Percentiles rank a stretch among this genome's conserved stretches.
phyloP scores from a whole-genome alignment of 2,113 vertebrate genomes.

The Pantherophis guttatus region DNA sequence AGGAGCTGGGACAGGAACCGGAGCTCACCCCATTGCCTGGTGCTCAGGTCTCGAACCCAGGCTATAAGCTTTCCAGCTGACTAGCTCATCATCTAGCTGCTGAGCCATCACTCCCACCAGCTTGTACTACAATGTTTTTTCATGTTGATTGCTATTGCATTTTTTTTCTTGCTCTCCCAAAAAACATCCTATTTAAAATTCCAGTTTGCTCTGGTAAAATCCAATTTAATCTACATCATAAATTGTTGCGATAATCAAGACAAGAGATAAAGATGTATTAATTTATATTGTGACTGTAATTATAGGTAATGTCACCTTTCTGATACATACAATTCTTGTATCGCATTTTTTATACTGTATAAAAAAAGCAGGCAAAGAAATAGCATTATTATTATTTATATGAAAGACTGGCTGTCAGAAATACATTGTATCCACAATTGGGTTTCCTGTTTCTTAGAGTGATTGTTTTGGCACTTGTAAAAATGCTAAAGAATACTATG shows the following conservation, averaged over 20 bases:
- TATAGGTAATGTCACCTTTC: no score
- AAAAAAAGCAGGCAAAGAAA: neutral
- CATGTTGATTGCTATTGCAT: neutral
- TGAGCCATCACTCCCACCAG: neutral
- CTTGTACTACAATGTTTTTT: neutral
- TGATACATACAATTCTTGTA: neutral
- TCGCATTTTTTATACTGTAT: neutral
- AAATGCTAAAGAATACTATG: conserved; percentile 6
- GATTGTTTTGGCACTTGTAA: conserved; percentile 13
- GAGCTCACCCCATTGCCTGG: neutral
- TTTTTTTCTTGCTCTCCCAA: neutral
- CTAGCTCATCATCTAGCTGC: neutral
- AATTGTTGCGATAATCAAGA: neutral
- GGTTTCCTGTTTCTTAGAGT: conserved; percentile 12
- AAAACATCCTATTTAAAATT: neutral
- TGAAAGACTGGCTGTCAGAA: neutral
- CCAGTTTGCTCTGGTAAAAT: neutral
- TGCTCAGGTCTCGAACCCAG: neutral
- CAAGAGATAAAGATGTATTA: neutral
- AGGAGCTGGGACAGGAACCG: neutral
- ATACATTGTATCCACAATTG: neutral
- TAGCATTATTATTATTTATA: neutral
- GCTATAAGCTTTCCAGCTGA: neutral
- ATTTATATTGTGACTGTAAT: neutral
- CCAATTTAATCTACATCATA: neutral